Base-by-base conservation (phyloP, 1,140 invertebrate species). In the Drosophila kurseongensis region DNA sequence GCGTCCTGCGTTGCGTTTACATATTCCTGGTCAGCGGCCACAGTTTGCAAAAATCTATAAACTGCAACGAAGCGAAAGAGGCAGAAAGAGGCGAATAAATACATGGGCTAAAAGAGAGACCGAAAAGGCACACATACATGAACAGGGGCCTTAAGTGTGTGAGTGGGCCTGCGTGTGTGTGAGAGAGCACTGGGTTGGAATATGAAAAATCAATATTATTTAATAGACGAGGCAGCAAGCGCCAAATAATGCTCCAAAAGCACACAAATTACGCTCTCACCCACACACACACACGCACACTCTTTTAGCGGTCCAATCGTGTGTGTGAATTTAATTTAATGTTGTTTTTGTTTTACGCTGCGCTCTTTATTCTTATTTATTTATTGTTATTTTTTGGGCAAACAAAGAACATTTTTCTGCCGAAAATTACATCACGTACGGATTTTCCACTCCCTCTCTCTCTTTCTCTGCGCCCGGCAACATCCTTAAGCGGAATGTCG, bases 21-120 rank as follows among this genome's bases (percentile, higher is more conserved):
- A 91, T 91, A 91, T 91, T 91, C 86, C 80, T 79, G 54, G 76
- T 85, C 72, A 72, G 77, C 83, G 75, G 80, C 59, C 84, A 79
- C 79, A 88, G 72, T 84, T 75, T 84, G 85, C 85, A 85, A 91
- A 91, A 91, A 90, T 91, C 86, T 83, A 91, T 91, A 91, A 91
- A 91, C 90, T 91, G 90, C 85, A 91, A 91, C 77, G 80, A 91
- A 85, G 56, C 40, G 48, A 60, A 74, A 73, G 48, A 69, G 62
- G 69, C 66, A 60, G 66, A 76, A 59, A 72, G 66, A 73, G 80
- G 59, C 74, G 81, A 76, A 83, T 82, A 78, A 86, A 86, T 80
- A 77, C 56, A 78, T 59, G 76, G 55, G 50, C 80, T 16, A 83
- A 72, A 82, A 79, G 69, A 63, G 75, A 83, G 67, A 71, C 83